Base-by-base conservation (phyloP, 2,888 invertebrate genomes). In the Heliconius cydno region DNA sequence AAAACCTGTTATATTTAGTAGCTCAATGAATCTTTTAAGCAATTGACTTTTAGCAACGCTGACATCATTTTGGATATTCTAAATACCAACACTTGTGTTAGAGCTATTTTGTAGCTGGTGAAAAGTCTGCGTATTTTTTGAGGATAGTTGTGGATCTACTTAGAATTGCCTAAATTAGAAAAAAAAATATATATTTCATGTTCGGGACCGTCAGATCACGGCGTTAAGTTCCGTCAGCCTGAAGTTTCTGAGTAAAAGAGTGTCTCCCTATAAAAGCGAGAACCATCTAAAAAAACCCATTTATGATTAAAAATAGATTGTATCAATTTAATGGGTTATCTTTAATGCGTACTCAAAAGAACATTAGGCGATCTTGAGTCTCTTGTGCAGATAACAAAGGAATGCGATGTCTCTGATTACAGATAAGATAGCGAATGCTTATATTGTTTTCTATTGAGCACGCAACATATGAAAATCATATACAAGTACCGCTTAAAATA, bases 371-470 rank as follows among this genome's bases (percentile, higher is more conserved):
- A 88, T 89, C 88, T 86, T 87, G 86, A 86, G 86, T 86, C 87
- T 87, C 88, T 82, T 86, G 87, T 85, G 83, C 78, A 90, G 92
- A 93, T 93, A 92, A 90, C 86, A 85, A 85, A 85, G 93, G 92
- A 90, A 93, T 92, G 92, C 88, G 92, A 93, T 92, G 87, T 85
- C 85, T 73, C 82, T 88, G 93, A 93, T 93, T 79, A 79, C 79
- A 89, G 92, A 93, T 94, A 94, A 90, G 86, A 88, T 87, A 91
- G 89, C 90, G 57, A 89, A 85, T 84, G 85, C 86, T 86, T 87
- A 88, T 92, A 92, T 92, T 90, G 90, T 90, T 90, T 88, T 86
- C 88, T 91, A 90, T 91, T 88, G 90, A 89, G 89, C 88, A 89
- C 89, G 89, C 89, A 87, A 78, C 78, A 83, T 83, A 82, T 68